phyloP scores from a whole-genome alignment of 2,888 invertebrate species.

The Tachina fera region DNA sequence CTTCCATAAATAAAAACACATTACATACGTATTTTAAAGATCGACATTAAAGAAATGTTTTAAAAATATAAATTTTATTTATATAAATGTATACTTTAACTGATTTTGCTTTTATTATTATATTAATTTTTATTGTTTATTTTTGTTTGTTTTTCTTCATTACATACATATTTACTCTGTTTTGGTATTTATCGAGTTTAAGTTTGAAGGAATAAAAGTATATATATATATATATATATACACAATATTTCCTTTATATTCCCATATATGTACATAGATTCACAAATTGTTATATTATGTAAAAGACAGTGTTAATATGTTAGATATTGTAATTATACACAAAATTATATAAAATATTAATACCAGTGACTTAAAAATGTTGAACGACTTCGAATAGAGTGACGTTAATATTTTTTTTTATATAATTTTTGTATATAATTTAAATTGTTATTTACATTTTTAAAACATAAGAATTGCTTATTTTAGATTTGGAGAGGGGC shows the following conservation, averaged over 20 bases:
- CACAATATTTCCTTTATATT: background rate
- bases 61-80: constrained; percentile 71
- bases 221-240: background rate
- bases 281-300: background rate
- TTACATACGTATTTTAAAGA: constrained; percentile 14
- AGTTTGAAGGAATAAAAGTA: background rate
- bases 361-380: constrained; percentile 53
- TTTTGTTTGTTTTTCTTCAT: background rate
- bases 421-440: constrained; percentile 30
- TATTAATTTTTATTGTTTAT: background rate
- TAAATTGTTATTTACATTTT: constrained; percentile 43
- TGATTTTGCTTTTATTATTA: constrained; percentile 28
- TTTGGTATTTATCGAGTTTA: background rate
- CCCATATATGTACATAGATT: background rate
- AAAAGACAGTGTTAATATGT: constrained; percentile 1
- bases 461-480: constrained; percentile 45
- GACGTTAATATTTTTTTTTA: constrained; percentile 25
- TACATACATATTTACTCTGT: constrained; percentile 37
- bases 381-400: constrained; percentile 50
- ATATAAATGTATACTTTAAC: constrained; percentile 55
- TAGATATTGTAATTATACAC: constrained; percentile 45
- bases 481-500: constrained; percentile 26
- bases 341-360: constrained; percentile 65
- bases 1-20: constrained; percentile 42
- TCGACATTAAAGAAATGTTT: constrained; percentile 69